Conservation (phyloP, 2,113 vertebrate genomes). For the Stercorarius parasiticus region DNA sequence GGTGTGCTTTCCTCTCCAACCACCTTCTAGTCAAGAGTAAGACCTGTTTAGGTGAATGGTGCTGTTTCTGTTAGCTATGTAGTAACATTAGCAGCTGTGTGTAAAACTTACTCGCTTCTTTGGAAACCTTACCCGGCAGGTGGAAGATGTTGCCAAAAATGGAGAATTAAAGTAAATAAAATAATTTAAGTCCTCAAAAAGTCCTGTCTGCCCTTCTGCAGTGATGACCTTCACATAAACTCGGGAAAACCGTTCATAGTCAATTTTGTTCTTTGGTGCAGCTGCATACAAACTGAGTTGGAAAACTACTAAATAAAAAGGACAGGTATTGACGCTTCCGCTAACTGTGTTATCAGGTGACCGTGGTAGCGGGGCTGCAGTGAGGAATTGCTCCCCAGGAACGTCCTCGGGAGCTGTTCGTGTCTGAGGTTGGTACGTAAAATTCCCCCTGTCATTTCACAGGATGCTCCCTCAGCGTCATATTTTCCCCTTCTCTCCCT, state of each 20-base stretch:
- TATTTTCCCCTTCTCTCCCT: neutral
- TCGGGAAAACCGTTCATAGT: neutral
- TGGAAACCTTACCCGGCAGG: neutral
- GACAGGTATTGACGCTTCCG: accelerated
- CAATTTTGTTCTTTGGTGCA: neutral
- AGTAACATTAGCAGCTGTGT: neutral
- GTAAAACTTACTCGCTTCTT: neutral
- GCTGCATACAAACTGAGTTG: neutral
- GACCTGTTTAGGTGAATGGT: neutral
- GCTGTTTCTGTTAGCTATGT: neutral
- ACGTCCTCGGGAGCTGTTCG: accelerated
- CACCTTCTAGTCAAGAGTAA: neutral
- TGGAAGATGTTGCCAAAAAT: neutral
- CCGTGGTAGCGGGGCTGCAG: neutral
- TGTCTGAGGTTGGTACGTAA: neutral
- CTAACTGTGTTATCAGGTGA: accelerated
- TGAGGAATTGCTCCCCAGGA: neutral
- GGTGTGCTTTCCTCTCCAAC: neutral
- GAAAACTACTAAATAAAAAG: neutral
- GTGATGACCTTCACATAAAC: neutral
- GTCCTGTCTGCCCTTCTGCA: neutral
- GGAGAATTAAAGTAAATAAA: neutral
- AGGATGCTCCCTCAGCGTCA: neutral
- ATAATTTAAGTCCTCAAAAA: neutral
- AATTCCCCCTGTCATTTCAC: neutral